Percentiles rank a stretch among this genome's conserved stretches.
These are phyloP conservation scores for Gymnothorax reevesii DNA, from an alignment of 2,797 vertebrate species.

Conservation along the genomic window DNA sequence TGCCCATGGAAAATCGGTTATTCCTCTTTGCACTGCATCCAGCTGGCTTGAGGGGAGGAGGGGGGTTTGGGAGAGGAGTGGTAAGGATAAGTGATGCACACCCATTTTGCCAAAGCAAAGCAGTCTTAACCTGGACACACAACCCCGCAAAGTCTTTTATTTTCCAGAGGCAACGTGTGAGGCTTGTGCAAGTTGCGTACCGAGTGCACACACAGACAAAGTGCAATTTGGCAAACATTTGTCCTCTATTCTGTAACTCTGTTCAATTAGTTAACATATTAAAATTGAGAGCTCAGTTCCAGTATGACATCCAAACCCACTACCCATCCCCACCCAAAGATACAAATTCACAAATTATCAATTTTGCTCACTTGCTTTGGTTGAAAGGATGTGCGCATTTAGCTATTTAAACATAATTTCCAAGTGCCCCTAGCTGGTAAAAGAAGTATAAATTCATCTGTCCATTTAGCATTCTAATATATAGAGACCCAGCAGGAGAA, in stretches of 20 bases:
- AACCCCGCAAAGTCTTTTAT: constrained; percentile 38
- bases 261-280: background rate
- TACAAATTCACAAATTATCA: constrained; percentile 44
- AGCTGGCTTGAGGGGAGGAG: background rate
- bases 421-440: constrained; percentile 49
- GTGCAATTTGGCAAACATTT: constrained; percentile 48
- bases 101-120: background rate
- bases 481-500: constrained; percentile 63
- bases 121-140: background rate
- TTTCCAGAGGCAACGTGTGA: constrained; percentile 11
- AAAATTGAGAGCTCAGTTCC: background rate
- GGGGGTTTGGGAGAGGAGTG: background rate
- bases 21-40: background rate
- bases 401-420: constrained; percentile 57
- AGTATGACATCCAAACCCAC: background rate
- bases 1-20: background rate
- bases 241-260: background rate
- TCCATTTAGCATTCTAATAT: constrained; percentile 65
- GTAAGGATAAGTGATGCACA: background rate
- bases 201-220: constrained; percentile 30
- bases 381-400: constrained; percentile 71
- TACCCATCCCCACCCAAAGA: constrained; percentile 31
- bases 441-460: constrained; percentile 56
- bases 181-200: constrained; percentile 35
- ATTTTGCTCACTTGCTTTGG: constrained; percentile 70